phyloP scores from a whole-genome alignment of 2,797 vertebrate genomes.

The Thalassophryne amazonica region DNA sequence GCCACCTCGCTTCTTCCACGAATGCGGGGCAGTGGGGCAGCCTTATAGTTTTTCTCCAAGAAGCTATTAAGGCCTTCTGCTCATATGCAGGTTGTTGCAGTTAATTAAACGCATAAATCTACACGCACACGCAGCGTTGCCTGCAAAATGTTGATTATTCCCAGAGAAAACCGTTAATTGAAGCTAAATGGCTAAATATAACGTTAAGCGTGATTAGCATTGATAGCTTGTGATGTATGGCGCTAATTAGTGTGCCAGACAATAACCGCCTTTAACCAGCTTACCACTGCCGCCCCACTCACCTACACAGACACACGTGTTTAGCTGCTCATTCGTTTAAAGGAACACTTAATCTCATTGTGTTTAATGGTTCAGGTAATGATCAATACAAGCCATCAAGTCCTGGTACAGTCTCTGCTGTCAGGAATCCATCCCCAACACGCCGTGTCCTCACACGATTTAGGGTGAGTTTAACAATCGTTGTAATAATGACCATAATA shows the following conservation, averaged over 20 bases:
- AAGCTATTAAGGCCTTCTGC: conserved; percentile 13
- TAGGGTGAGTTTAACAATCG: no score
- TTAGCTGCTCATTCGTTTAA: background rate
- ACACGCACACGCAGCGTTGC: background rate
- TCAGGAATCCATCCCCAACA: no score
- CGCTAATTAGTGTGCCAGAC: conserved; percentile 52
- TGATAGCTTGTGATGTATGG: conserved; percentile 63
- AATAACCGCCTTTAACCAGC: conserved; percentile 8
- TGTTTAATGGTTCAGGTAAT: background rate
- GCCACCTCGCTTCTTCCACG: no score
- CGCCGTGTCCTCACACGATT: no score
- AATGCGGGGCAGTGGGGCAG: no score
- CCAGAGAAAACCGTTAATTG: conserved; percentile 53
- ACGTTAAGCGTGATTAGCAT: conserved; percentile 52
- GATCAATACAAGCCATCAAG: background rate
- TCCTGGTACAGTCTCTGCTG: no score
- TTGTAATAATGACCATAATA: no score
- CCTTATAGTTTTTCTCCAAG: conserved; percentile 21
- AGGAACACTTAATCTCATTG: background rate
- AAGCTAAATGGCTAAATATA: conserved; percentile 68
- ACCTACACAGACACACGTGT: background rate
- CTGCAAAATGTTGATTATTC: conserved; percentile 62
- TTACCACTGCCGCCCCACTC: background rate
- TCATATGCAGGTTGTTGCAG: conserved; percentile 22
- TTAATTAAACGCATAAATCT: conserved; percentile 32